Conservation (phyloP, 2,888 invertebrate genomes). For the Drosophila neotestacea region DNA sequence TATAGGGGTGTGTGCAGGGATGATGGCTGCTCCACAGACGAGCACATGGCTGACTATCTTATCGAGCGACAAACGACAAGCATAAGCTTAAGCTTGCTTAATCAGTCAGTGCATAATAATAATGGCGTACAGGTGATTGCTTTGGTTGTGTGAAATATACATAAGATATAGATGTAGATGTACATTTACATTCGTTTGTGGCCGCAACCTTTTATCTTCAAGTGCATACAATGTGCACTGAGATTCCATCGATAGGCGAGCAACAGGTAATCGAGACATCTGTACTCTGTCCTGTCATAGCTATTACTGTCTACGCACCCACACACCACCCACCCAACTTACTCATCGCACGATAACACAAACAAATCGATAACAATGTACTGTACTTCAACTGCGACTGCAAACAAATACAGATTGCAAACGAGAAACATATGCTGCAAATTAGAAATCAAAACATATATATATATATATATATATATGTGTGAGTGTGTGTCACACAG, state of each 20-base stretch:
- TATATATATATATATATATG: no score
- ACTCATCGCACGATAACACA: constrained; percentile 24
- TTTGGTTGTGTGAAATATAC: constrained; percentile 9
- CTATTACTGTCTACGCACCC: constrained; percentile 9
- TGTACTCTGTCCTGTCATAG: neutral
- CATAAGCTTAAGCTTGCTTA: constrained; percentile 63
- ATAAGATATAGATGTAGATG: neutral
- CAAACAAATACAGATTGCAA: constrained; percentile 21
- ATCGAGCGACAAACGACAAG: constrained; percentile 58
- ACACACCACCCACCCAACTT: constrained; percentile 8
- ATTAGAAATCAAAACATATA: constrained; percentile 48
- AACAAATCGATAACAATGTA: constrained; percentile 39
- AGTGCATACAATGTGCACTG: constrained; percentile 10
- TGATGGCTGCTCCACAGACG: constrained; percentile 14
- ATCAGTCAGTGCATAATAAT: constrained; percentile 68
- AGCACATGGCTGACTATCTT: constrained; percentile 59
- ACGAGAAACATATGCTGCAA: constrained; percentile 62
- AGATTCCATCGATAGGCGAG: constrained; percentile 33
- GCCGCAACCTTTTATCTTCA: constrained; percentile 17
- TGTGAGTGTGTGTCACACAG: constrained; percentile 2
- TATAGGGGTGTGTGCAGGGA: constrained; percentile 47
- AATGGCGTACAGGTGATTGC: constrained; percentile 53
- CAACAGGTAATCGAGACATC: constrained; percentile 44
- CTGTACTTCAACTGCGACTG: constrained; percentile 12
- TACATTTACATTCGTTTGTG: constrained; percentile 1